Base-by-base conservation (phyloP, 1,140 invertebrate genomes). In the Magallana gigas region DNA sequence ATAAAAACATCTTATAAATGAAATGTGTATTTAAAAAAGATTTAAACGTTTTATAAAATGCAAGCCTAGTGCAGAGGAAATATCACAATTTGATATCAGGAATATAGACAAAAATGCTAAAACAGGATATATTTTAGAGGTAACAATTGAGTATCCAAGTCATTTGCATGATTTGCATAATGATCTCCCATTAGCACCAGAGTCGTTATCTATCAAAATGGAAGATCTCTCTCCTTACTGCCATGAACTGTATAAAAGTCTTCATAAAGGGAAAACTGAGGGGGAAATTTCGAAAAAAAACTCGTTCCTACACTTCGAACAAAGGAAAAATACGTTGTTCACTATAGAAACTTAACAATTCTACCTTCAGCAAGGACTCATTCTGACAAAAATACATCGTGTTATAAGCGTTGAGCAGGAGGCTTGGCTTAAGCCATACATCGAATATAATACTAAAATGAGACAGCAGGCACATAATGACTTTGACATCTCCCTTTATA, bases 121-220 rank as follows among this genome's bases (percentile, higher is more conserved):
- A 57, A 87, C 87, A 71, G 96, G 96, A 11, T 96, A 95, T 88
- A 95, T 96, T 85, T 91, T 96, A 57, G 96, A 96, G 71, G 89
- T 93, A 8, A 91, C 93, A 88, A 36, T 95, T 16, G 71, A 89
- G 7, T 94, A 94, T 88, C 92, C 92, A 1, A 48, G 5, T 89
- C 80, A 1, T 94, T 18, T 96, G 36, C 36, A 48, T 48, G 36
- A 48, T 48, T 2, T 48, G 5, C 36, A 48, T 48, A 48, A 48
- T 96, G 94, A 96, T 89, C 95, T 96, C 60, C 96, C 95, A 57
- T 94, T 95, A 88, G 94, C 94, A 88, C 90, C 94, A 14, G 93
- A 95, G 90, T 64, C 58, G n/a, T 14, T 83, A 23, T 82, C 29
- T 16, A 64, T 87, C 9, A 71, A 11, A 9, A 57, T 85, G 1